Conservation (phyloP, 2,113 vertebrate species). For the Sprattus sprattus region DNA sequence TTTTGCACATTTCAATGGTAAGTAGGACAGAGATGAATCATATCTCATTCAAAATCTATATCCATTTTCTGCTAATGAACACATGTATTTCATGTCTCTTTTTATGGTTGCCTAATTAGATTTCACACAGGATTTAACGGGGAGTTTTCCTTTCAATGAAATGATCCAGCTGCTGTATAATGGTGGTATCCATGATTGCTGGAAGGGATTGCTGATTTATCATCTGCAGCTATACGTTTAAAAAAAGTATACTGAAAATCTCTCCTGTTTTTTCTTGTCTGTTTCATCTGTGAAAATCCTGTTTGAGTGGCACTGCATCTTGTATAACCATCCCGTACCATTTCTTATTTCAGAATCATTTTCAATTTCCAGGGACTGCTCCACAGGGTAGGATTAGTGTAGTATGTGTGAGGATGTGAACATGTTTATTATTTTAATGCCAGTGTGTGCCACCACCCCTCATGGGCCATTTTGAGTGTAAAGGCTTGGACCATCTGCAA, state of each 20-base stretch:
- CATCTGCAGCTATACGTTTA: not conserved
- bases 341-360: not conserved
- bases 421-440: not conserved
- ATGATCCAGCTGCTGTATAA: not conserved
- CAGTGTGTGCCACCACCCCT: not conserved
- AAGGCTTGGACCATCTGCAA: not conserved
- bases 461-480: not conserved
- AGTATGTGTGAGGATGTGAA: not conserved
- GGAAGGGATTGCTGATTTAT: not conserved
- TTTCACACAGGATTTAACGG: not conserved
- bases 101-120: not conserved
- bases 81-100: not conserved
- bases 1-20: not conserved
- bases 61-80: slow-evolving; percentile 1
- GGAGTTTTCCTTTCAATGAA: not conserved
- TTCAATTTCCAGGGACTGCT: not conserved
- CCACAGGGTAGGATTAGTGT: not conserved
- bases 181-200: not conserved
- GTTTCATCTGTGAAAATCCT: not conserved
- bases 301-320: not conserved
- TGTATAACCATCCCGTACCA: not conserved
- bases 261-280: not conserved
- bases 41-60: not conserved
- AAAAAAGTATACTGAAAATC: not conserved
- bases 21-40: slow-evolving; percentile 26